A percentile compares a stretch with the other conserved stretches of the same genome.
These are phyloP conservation scores for Xerus inauris DNA, from an alignment of 2,113 vertebrate genomes.

Conservation along the genomic window DNA sequence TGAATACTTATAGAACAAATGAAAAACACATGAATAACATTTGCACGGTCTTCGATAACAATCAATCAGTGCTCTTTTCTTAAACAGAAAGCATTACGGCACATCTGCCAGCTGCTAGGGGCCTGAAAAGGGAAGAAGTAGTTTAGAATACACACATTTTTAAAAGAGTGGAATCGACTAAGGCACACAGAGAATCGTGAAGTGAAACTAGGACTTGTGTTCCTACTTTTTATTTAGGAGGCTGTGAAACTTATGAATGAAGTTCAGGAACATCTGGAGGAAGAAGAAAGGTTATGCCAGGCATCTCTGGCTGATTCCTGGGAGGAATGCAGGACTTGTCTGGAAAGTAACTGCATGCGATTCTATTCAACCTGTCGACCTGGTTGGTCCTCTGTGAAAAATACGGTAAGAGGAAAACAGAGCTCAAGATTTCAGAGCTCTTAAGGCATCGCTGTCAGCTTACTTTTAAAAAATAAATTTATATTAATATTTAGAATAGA, in stretches of 20 bases:
- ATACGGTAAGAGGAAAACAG: slow-evolving; percentile 86
- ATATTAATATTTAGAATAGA: not conserved
- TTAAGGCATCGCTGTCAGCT: not conserved
- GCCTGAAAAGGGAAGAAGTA: not conserved
- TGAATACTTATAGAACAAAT: not conserved
- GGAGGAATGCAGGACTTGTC: slow-evolving; percentile 92
- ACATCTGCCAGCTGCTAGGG: not conserved
- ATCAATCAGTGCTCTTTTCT: not conserved
- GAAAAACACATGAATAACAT: not conserved
- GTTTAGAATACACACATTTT: not conserved
- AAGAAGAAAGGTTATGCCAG: slow-evolving; percentile 92
- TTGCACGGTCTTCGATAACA: not conserved
- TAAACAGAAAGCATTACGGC: not conserved
- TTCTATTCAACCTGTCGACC: slow-evolving; percentile 90
- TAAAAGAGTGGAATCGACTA: slow-evolving; percentile 35
- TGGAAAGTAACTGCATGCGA: slow-evolving; percentile 91
- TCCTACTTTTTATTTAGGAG: slow-evolving; percentile 85
- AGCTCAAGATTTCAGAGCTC: not conserved
- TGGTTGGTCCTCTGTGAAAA: slow-evolving; percentile 86
- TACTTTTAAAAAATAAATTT: not conserved
- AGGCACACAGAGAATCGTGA: not conserved
- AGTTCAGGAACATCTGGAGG: slow-evolving; percentile 90
- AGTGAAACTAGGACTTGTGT: slow-evolving; percentile 40
- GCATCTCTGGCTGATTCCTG: slow-evolving; percentile 88
- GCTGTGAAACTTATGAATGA: slow-evolving; percentile 90